Conservation (phyloP, 37 sponge, comb jelly and placozoan species). For the Halichondria panicea region DNA sequence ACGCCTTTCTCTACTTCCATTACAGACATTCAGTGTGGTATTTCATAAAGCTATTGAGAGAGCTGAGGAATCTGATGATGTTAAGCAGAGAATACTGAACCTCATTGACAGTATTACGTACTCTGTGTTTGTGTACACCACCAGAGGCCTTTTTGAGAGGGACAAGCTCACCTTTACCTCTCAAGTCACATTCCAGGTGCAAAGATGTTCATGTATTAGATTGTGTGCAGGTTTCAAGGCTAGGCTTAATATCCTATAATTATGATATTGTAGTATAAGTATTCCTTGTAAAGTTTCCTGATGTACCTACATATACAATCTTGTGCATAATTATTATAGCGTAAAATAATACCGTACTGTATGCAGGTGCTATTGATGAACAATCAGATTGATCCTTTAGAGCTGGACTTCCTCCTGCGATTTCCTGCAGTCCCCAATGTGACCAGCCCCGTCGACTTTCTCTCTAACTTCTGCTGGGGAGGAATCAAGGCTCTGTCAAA, state of each 20-base stretch:
- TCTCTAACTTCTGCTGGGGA: slow-evolving; percentile 92
- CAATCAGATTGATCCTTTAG: slow-evolving; percentile 88
- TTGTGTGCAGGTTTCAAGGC: not conserved
- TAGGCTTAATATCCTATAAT: no score
- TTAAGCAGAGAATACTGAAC: slow-evolving; percentile 87
- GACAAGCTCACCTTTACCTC: slow-evolving; percentile 97
- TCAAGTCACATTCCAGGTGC: slow-evolving; percentile 93
- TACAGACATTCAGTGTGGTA: slow-evolving; percentile 96
- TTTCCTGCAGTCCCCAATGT: slow-evolving; percentile 91
- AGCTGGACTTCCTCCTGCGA: slow-evolving; percentile 96
- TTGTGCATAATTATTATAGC: not conserved
- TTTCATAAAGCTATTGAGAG: slow-evolving; percentile 96
- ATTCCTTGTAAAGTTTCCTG: not conserved
- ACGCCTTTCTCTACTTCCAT: not conserved
- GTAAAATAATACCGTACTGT: not conserved
- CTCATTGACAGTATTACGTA: slow-evolving; percentile 96
- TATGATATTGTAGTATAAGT: not conserved
- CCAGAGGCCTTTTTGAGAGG: slow-evolving; percentile 93
- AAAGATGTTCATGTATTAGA: not conserved
- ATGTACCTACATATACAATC: not conserved
- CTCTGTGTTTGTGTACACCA: slow-evolving; percentile 96
- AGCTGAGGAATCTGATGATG: slow-evolving; percentile 78
- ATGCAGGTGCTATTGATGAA: slow-evolving; percentile 79
- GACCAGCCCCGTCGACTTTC: slow-evolving; percentile 95
- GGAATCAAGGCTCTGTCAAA: slow-evolving; percentile 94